These are phyloP conservation scores for Tipula vernalis DNA, from an alignment of 2,888 invertebrate species.

Conservation along the genomic window DNA sequence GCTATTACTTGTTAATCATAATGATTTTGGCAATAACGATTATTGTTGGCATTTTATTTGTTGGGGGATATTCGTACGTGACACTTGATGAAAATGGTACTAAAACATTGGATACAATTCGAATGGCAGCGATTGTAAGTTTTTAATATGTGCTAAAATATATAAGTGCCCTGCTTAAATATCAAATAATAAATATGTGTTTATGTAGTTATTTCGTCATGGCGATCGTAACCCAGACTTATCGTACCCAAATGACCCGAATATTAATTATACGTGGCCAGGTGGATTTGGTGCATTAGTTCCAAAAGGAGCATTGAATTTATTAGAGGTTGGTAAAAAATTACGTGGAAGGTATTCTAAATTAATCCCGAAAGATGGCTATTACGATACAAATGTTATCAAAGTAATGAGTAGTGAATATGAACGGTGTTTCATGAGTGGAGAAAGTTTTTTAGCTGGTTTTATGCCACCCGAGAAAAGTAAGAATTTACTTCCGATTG, in stretches of 20 bases:
- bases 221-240: constrained; percentile 47
- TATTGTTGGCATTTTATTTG: neutral
- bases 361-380: constrained; percentile 44
- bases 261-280: constrained; percentile 63
- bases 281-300: constrained; percentile 72
- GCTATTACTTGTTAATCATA: neutral
- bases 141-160: neutral
- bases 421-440: constrained; percentile 79
- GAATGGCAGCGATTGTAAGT: neutral
- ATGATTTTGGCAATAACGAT: neutral
- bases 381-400: constrained; percentile 47
- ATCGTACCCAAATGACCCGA: constrained; percentile 69
- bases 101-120: neutral
- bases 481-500: constrained; percentile 31
- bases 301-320: constrained; percentile 62
- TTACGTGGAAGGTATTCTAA: constrained; percentile 56
- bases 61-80: neutral
- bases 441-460: constrained; percentile 66
- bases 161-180: neutral
- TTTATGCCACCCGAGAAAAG: constrained; percentile 37
- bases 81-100: neutral
- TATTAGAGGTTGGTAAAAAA: constrained; percentile 60
- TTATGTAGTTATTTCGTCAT: constrained; percentile 27
- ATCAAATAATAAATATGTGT: too few relatives aligned
- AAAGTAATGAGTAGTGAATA: constrained; percentile 61